Base-by-base conservation (phyloP, 1,140 invertebrate genomes). In the Formica exsecta region DNA sequence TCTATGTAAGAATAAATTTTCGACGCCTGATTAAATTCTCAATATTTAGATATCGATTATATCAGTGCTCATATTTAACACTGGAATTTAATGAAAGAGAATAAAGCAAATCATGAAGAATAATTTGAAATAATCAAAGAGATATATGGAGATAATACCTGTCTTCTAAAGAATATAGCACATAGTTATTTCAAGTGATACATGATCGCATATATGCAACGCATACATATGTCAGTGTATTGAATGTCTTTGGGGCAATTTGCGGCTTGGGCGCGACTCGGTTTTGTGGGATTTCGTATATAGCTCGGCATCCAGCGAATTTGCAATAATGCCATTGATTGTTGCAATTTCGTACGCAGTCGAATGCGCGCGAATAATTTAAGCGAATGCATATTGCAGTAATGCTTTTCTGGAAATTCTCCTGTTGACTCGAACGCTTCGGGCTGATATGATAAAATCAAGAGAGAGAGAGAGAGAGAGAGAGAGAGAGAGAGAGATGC, bases 301-400 rank as follows among this genome's bases (percentile, higher is more conserved):
- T 51, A 29, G 57, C 32, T 71, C 29, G 87, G 85, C 59, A 90
- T 89, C 80, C 86, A 71, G 70, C 19, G 75, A 76, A 90, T 90
- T 90, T 80, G 88, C 81, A 90, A 90, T 87, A 90, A 89, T 64
- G 68, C 70, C 66, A 81, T 81, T 73, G 66, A 81, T 81, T 25
- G 73, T 76, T 61, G 48, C 29, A 38, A 73, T 86, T 68, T 68
- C 77, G 75, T 44, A 57, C n/a, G 22, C 38, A 51, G 19, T n/a
- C 32, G 25, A 38, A 25, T 61, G 84, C 22, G 64, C n/a, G n/a
- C 13, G 32, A 11, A 62, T 65, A 62, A 71, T 70, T 66, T 54
- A 71, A 51, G 62, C 62, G 25, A n/a, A 25, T 51, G 41, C 64
- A 65, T 73, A 64, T 13, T 66, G 41, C 7, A 19, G 1, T 13